Evolutionary conservation across 2,113 vertebrate species (phyloP), one percentile per base, ranked within the genome.

Genomic region (Anser brachyrhynchus): DNA sequence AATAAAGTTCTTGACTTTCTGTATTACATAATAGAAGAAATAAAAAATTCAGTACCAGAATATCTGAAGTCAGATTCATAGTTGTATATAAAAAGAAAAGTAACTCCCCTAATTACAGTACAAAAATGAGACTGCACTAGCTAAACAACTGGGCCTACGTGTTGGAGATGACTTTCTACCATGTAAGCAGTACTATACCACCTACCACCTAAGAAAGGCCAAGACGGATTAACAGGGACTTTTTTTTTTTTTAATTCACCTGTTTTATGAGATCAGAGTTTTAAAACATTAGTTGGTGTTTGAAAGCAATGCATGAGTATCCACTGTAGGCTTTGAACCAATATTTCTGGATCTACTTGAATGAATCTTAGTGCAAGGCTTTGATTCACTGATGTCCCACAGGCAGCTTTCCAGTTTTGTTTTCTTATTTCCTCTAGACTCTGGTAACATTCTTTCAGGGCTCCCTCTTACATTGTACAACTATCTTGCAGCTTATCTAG

Each of bases 371-470:
- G 41, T 29, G 15, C 13, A 28, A 28, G 9, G 17, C 14, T 79
- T 73, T 59, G 26, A 18, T 87, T 75, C 46, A 31, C 1, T 1
- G 0, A 15, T 52, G 41, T 73, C 23, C 31, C 26, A 72, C 54
- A 84, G 51, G 49, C 21, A 89, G 13, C 29, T 80, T 95, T 90
- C 67, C 61, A 79, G 12, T 88, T 86, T 75, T 0, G 1, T 71
- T 78, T 77, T 75, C 8, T 23, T 80, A 77, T 92, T 75, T 79
- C 70, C 25, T 39, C 71, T 67, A 43, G 55, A 35, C 9, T 69
- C 23, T 25, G 70, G 52, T 85, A 95, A 87, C 69, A 73, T 89
- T 92, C 59, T 84, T 96, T 95, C 74, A 46, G 61, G 43, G 81
- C 41, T 95, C 69, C 61, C 35, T 84, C 51, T 93, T 77, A 75